Evolutionary conservation across 2,888 invertebrate species (phyloP), one percentile per base, ranked within the genome.

Genomic region (Cosmia pyralina): DNA sequence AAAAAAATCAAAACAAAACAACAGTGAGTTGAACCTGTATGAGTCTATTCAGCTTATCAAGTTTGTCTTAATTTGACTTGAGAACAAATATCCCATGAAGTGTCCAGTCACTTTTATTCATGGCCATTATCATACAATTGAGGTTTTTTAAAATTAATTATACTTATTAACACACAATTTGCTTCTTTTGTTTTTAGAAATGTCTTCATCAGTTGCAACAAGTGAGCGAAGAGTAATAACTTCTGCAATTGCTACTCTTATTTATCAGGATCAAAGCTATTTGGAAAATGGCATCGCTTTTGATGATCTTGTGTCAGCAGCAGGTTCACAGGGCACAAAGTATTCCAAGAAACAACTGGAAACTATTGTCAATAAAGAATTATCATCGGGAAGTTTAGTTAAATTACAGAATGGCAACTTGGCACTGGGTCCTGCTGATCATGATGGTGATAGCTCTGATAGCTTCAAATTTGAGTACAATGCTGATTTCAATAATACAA

Each of bases 221-320:
- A 93, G 92, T 91, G 92, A 97, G 90, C 90, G 97, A 90, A 90
- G 96, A 84, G 93, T 97, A 86, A 96, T 98, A 79, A 97, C 97
- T 64, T 97, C 97, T 80, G 97, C 98, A 38, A 97, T 98, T 79
- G 97, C 97, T 68, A 97, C 97, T 88, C 94, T 98, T 50, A 97
- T 98, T 79, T 97, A 97, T 83, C 97, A 97, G 87, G 97, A 98
- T 89, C 97, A 97, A 70, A 97, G 97, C 91, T 98, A 97, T 87
- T 94, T 97, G 74, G 97, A 97, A 91, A 96, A 97, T 91, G 98
- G 98, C 34, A 97, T 98, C 76, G 97, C 97, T n/a, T 97, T 97
- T 76, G 95, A 96, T 71, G 97, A 97, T 87, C 96, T 98, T 76
- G 96, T 97, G 50, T 96, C 96, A 88, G 97, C 97, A 87, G 96